These are phyloP conservation scores for Micromussa lordhowensis DNA, from an alignment of 92 coral and sea anemone genomes.

Conservation along the genomic window DNA sequence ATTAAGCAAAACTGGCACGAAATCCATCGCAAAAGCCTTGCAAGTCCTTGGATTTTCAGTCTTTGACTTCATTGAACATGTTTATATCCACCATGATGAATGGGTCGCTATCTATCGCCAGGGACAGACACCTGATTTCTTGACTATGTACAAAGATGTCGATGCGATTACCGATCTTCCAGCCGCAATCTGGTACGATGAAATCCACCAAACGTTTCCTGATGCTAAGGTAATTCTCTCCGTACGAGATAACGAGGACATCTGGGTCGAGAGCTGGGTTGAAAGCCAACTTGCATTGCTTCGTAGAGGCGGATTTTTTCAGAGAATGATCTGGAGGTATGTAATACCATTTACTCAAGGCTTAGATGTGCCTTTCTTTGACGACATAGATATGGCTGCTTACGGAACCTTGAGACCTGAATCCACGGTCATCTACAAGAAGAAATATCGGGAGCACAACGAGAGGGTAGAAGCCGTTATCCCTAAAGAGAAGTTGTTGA, in stretches of 20 bases:
- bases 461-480: slow-evolving; percentile 42
- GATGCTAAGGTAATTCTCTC: slow-evolving; percentile 18
- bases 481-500: slow-evolving; percentile 21
- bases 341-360: background rate
- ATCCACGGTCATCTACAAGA: slow-evolving; percentile 17
- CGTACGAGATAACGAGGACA: slow-evolving; percentile 10
- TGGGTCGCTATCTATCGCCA: slow-evolving; percentile 8
- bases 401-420: background rate
- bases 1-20: slow-evolving; percentile 62
- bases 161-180: slow-evolving; percentile 60
- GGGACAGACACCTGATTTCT: slow-evolving; percentile 43
- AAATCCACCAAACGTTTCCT: slow-evolving; percentile 12
- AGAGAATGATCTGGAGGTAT: background rate
- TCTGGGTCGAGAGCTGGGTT: background rate
- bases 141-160: slow-evolving; percentile 42
- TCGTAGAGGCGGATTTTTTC: background rate
- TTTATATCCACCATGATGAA: slow-evolving; percentile 45
- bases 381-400: background rate
- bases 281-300: background rate
- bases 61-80: slow-evolving; percentile 46
- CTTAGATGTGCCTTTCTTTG: background rate
- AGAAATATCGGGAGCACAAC: slow-evolving; percentile 56
- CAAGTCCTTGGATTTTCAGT: slow-evolving; percentile 52
- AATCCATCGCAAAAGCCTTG: slow-evolving; percentile 55
- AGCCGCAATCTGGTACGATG: slow-evolving; percentile 11